A percentile compares a stretch with the other conserved stretches of the same genome.
phyloP scores from a whole-genome alignment of 2,888 invertebrate genomes.

The Thymelicus sylvestris region DNA sequence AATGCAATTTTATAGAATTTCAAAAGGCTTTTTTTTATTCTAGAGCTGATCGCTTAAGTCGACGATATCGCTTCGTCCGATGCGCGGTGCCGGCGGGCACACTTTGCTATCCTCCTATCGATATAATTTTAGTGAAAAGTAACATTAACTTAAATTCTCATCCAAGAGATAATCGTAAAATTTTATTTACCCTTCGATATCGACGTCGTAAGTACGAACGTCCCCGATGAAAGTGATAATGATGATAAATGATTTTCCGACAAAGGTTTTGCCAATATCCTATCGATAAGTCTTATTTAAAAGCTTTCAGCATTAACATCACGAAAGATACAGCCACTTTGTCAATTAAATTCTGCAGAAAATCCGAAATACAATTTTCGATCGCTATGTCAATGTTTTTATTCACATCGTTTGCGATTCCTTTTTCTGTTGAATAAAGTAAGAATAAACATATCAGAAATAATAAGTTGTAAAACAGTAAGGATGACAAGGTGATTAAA shows the following conservation, averaged over 20 bases:
- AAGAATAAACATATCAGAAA: no score
- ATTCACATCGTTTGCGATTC: no score
- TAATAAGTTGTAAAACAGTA: no score
- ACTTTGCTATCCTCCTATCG: slow-evolving; percentile 29
- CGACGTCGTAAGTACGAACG: neutral
- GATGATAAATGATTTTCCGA: slow-evolving; percentile 4
- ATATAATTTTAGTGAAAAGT: slow-evolving; percentile 13
- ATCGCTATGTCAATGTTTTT: no score
- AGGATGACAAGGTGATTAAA: no score
- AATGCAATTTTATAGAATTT: slow-evolving; percentile 22
- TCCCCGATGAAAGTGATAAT: neutral
- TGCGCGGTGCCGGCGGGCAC: slow-evolving; percentile 39
- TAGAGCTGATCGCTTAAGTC: slow-evolving; percentile 38
- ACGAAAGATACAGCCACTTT: neutral
- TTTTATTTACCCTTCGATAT: slow-evolving; percentile 10
- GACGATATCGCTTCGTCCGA: slow-evolving; percentile 39
- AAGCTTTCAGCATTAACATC: neutral
- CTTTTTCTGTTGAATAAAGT: no score
- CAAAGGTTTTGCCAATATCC: neutral
- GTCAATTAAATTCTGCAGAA: neutral
- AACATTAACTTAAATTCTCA: slow-evolving; percentile 11
- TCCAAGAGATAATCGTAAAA: neutral
- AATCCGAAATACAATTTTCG: neutral
- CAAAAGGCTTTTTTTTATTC: slow-evolving; percentile 29
- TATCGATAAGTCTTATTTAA: neutral